phyloP scores from a whole-genome alignment of 2,797 vertebrate genomes.

The Peromyscus eremicus region DNA sequence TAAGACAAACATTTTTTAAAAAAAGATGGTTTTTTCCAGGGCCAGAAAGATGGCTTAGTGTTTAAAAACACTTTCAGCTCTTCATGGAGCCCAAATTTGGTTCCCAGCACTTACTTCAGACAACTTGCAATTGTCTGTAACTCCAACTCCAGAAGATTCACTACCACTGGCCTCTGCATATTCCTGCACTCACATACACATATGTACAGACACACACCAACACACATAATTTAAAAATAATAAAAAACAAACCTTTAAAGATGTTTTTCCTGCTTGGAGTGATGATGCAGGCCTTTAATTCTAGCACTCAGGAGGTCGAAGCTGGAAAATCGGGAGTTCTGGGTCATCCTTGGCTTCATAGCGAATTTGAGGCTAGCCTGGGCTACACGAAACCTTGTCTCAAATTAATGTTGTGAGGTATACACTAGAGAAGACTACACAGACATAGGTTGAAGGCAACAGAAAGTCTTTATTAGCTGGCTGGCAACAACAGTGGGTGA shows the following conservation, averaged over 20 bases:
- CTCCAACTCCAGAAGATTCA: neutral
- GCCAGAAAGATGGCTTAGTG: neutral
- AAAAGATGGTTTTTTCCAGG: neutral
- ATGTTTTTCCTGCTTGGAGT: neutral
- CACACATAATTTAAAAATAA: neutral
- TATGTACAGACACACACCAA: neutral
- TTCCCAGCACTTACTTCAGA: neutral
- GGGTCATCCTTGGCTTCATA: neutral
- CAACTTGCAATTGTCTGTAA: neutral
- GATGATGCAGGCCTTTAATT: neutral
- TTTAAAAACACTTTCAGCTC: neutral
- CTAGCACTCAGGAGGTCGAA: neutral
- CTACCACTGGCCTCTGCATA: neutral
- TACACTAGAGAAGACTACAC: neutral
- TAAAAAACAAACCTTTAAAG: neutral
- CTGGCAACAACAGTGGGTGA: neutral
- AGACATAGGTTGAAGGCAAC: neutral
- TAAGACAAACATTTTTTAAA: neutral
- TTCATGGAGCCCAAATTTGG: neutral
- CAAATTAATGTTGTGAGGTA: neutral
- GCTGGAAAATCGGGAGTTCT: too few species aligned
- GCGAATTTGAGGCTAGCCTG: neutral
- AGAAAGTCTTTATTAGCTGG: neutral
- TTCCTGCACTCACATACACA: neutral
- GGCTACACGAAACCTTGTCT: neutral